Evolutionary conservation across 2,113 vertebrate genomes (phyloP).

Genomic region (Psophia crepitans): DNA sequence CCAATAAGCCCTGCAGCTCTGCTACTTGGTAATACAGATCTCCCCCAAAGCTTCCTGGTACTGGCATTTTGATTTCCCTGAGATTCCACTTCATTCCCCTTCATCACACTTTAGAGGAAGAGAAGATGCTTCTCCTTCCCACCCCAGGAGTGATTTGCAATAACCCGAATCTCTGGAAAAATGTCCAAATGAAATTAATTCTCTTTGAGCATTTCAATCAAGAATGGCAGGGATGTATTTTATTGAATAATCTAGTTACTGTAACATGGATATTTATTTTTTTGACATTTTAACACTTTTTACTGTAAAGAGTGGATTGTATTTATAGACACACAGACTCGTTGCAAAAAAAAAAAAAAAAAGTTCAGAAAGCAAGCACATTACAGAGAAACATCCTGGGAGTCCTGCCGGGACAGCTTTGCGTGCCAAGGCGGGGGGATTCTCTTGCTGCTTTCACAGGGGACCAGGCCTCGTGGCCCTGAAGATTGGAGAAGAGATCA

Average conservation of each 20-base stretch:
- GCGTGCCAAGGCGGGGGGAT: not conserved
- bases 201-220: conserved; percentile 85
- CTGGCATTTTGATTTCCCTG: conserved; percentile 59
- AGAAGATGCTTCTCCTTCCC: conserved; percentile 66
- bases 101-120: conserved; percentile 59
- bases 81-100: conserved; percentile 61
- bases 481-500: conserved; percentile 59
- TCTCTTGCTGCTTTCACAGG: conserved; percentile 70
- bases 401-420: conserved; percentile 55
- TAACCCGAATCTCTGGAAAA: conserved; percentile 79
- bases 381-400: conserved; percentile 53
- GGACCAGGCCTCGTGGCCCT: conserved; percentile 70
- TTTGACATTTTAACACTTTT: conserved; percentile 87
- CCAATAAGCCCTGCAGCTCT: conserved; percentile 89
- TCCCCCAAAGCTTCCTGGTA: conserved; percentile 15
- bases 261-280: conserved; percentile 94
- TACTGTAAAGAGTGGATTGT: conserved; percentile 81
- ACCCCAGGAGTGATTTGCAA: conserved; percentile 80
- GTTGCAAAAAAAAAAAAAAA: conserved; percentile 69
- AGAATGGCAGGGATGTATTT: conserved; percentile 96
- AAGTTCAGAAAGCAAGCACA: conserved; percentile 56
- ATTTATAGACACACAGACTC: conserved; percentile 72
- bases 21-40: conserved; percentile 88
- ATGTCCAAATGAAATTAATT: conserved; percentile 78
- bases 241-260: conserved; percentile 91